phyloP scores from a whole-genome alignment of 2,888 invertebrate species.

The Anagyrus pseudococci region DNA sequence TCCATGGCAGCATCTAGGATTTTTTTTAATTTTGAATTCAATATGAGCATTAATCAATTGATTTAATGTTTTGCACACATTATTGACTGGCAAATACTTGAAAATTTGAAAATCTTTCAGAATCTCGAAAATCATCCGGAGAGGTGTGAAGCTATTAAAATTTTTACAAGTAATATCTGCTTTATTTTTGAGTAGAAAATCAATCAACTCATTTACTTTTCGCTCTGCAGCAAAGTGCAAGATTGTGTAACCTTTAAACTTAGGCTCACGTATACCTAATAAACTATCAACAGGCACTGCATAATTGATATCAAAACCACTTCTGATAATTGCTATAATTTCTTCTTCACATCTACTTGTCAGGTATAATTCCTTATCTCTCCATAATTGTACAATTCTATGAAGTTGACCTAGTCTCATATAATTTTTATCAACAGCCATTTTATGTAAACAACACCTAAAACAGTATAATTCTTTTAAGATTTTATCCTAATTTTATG shows the following conservation, averaged over 20 bases:
- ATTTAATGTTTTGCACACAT: no score
- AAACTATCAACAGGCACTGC: not conserved
- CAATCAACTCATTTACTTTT: not conserved
- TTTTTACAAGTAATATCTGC: slow-evolving; percentile 7
- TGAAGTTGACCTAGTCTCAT: no score
- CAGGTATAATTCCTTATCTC: no score
- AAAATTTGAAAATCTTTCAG: not conserved
- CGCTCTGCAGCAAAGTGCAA: slow-evolving; percentile 11
- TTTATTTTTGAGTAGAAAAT: not conserved
- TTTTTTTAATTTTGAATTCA: not conserved
- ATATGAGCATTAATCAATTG: not conserved
- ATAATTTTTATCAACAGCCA: no score
- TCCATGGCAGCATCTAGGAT: slow-evolving; percentile 7
- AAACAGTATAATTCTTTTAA: no score
- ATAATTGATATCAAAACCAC: slow-evolving; percentile 12
- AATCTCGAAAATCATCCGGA: not conserved
- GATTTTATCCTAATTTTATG: no score
- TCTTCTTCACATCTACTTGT: no score
- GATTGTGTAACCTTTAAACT: slow-evolving; percentile 4
- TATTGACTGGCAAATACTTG: no score
- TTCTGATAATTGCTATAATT: no score
- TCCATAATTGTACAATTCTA: no score
- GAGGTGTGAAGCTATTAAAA: not conserved
- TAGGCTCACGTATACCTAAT: not conserved
- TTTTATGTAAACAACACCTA: no score